Conservation (phyloP, 2,113 vertebrate species). For the Oophaga pumilio region DNA sequence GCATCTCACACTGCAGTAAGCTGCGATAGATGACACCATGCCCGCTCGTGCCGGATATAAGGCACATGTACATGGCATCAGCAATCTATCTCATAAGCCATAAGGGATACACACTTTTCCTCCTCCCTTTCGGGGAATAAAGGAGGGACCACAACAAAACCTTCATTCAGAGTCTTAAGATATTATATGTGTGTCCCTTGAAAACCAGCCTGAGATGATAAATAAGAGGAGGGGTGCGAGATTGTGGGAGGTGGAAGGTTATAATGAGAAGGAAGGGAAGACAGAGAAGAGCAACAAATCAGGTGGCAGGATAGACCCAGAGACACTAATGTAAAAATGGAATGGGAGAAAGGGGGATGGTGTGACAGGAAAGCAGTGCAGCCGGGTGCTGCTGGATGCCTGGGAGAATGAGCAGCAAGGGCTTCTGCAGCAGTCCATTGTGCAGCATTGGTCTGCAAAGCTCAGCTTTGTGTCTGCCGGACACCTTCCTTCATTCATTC, state of each 20-base stretch:
- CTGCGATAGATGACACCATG: constrained; percentile 20
- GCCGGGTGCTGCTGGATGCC: constrained; percentile 13
- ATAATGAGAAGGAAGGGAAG: constrained; percentile 7
- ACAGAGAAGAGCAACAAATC: constrained; percentile 49
- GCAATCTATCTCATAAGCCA: constrained; percentile 50
- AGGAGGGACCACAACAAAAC: constrained; percentile 38
- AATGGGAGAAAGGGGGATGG: constrained; percentile 21
- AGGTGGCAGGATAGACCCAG: constrained; percentile 30
- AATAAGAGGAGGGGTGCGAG: constrained; percentile 25
- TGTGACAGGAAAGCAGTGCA: constrained; percentile 2
- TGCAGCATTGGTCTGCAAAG: constrained; percentile 20
- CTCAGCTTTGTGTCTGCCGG: constrained; percentile 43
- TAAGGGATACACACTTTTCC: neutral
- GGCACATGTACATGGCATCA: constrained; percentile 46
- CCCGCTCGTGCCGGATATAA: constrained; percentile 3
- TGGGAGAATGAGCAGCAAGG: constrained; percentile 25
- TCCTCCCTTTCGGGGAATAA: neutral
- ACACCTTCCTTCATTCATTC: constrained; percentile 18
- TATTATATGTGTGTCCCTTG: constrained; percentile 27
- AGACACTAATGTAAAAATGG: constrained; percentile 30
- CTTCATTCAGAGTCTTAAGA: constrained; percentile 7
- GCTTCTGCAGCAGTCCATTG: constrained; percentile 33
- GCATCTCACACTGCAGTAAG: constrained; percentile 16
- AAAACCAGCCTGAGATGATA: constrained; percentile 21
- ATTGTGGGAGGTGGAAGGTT: constrained; percentile 20